Conservation (phyloP, 2,113 vertebrate species). For the Electrona antarctica region DNA sequence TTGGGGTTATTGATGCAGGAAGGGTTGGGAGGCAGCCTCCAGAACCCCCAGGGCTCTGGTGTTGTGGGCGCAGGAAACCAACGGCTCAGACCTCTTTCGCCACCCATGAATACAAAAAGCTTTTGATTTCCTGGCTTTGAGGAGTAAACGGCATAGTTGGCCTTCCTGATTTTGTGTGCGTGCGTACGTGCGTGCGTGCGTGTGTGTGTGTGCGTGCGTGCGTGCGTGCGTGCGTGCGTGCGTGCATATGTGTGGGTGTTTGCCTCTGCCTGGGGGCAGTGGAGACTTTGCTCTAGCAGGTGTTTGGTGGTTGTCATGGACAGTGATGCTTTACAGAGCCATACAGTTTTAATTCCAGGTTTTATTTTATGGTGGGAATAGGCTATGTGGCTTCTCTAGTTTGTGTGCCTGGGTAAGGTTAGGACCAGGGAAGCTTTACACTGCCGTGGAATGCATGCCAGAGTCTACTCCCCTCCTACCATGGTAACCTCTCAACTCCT, state of each 20-base stretch:
- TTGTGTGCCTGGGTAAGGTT: not conserved
- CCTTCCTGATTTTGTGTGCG: constrained; percentile 14
- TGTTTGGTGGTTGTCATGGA: constrained; percentile 18
- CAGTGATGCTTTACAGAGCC: not conserved
- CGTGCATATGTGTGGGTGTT: not conserved
- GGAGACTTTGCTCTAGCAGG: constrained; percentile 39
- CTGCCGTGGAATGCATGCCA: constrained; percentile 50
- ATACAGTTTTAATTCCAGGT: not conserved
- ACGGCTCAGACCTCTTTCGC: constrained; percentile 40
- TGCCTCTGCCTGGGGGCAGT: constrained; percentile 36
- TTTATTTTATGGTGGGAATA: not conserved
- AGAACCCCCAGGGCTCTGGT: constrained; percentile 36
- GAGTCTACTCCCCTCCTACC: constrained; percentile 46
- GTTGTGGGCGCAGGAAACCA: constrained; percentile 57
- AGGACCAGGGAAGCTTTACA: not conserved
- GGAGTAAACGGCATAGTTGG: constrained; percentile 41
- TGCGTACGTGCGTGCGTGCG: constrained; percentile 15
- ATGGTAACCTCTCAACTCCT: constrained; percentile 53
- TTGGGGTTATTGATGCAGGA: constrained; percentile 62
- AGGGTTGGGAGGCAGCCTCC: constrained; percentile 49
- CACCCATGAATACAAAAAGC: constrained; percentile 58
- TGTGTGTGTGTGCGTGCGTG: not conserved
- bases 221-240: not conserved
- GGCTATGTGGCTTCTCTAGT: no score
- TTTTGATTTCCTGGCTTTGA: constrained; percentile 67